These are phyloP conservation scores for Drosophila guanche DNA, from an alignment of 1,140 invertebrate genomes.

Conservation along the genomic window DNA sequence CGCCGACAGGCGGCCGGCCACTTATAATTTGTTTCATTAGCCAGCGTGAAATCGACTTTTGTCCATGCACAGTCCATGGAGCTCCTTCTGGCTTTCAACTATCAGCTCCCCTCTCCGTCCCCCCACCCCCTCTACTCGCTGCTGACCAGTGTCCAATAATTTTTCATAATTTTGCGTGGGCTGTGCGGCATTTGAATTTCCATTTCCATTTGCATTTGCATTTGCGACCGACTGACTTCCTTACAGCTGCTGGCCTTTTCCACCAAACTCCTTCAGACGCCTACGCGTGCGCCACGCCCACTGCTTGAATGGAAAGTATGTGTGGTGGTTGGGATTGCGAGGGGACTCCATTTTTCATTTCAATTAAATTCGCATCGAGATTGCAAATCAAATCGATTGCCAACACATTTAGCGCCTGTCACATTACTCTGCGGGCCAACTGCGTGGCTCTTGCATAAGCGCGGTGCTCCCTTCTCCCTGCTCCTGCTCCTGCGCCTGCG, in stretches of 20 bases:
- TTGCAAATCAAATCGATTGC: constrained; percentile 80
- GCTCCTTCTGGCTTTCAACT: constrained; percentile 5
- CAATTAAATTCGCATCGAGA: constrained; percentile 75
- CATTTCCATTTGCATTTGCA: constrained; percentile 59
- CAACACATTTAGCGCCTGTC: constrained; percentile 75
- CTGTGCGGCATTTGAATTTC: constrained; percentile 51
- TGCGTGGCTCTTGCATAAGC: constrained; percentile 57
- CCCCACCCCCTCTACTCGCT: no score
- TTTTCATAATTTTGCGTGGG: constrained; percentile 73
- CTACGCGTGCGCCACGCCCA: constrained; percentile 31
- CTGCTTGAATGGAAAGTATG: constrained; percentile 8
- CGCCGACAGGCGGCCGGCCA: constrained; percentile 60
- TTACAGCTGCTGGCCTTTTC: constrained; percentile 70
- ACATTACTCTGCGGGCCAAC: constrained; percentile 65
- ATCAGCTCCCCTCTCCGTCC: constrained; percentile 22
- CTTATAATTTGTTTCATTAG: constrained; percentile 81
- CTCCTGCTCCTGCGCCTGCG: constrained; percentile 15
- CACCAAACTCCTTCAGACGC: constrained; percentile 33
- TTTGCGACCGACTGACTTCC: constrained; percentile 71
- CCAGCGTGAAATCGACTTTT: constrained; percentile 76
- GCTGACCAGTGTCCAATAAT: constrained; percentile 49
- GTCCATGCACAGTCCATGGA: constrained; percentile 6
- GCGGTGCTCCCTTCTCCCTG: no score
- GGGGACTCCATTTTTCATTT: constrained; percentile 54
- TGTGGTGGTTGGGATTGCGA: no score